These are phyloP conservation scores for Tautogolabrus adspersus DNA, from an alignment of 2,113 vertebrate genomes.

Conservation along the genomic window DNA sequence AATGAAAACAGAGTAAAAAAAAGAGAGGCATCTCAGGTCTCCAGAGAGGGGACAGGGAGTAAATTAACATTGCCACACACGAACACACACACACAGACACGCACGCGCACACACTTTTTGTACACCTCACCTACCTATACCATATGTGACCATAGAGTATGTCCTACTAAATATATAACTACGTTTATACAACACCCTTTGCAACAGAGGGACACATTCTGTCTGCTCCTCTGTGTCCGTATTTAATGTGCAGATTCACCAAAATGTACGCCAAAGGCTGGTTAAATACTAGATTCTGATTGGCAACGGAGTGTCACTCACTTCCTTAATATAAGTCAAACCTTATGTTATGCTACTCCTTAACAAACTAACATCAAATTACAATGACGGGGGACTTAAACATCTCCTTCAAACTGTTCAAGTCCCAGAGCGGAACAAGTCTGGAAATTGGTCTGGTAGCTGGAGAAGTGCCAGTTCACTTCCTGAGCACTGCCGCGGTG, in stretches of 20 bases:
- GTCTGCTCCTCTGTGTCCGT: not conserved
- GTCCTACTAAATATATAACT: constrained; percentile 8
- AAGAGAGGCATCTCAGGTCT: constrained; percentile 18
- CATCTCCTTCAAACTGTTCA: too few relatives aligned
- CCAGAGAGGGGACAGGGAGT: not conserved
- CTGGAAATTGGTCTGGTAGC: too few relatives aligned
- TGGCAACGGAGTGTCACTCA: too few relatives aligned
- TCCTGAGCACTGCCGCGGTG: too few relatives aligned
- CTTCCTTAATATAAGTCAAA: too few relatives aligned
- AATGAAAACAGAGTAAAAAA: not conserved
- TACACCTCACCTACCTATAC: not conserved
- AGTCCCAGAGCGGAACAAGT: too few relatives aligned
- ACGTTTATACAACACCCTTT: not conserved
- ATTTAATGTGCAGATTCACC: not conserved
- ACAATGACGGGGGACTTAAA: too few relatives aligned
- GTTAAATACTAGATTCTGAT: too few relatives aligned
- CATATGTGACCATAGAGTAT: not conserved
- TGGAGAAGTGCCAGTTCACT: too few relatives aligned
- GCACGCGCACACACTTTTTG: not conserved
- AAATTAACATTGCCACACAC: not conserved
- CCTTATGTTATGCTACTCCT: too few relatives aligned
- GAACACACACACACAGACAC: too few relatives aligned
- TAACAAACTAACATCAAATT: too few relatives aligned
- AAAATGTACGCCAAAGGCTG: not conserved
- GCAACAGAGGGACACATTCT: not conserved